Conservation (phyloP, 2,888 invertebrate species). For the Drosophila imparisetae region DNA sequence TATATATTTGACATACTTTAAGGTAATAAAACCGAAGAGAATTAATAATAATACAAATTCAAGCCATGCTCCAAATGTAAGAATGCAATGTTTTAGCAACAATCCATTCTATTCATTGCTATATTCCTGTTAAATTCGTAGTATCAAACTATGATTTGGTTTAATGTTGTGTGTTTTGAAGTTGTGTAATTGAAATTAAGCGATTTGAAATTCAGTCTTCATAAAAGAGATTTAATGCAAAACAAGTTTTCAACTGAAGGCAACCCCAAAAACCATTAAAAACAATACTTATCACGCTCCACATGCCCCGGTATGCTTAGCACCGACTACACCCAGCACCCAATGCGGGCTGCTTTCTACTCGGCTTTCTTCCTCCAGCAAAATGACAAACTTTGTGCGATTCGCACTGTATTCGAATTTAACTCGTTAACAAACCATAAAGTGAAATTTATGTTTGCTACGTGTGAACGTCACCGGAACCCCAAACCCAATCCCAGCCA, state of each 20-base stretch:
- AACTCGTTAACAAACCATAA: constrained; percentile 78
- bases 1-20: neutral
- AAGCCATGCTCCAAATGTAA: no score
- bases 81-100: neutral
- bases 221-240: constrained; percentile 29
- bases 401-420: constrained; percentile 73
- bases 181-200: constrained; percentile 17
- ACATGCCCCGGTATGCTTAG: constrained; percentile 64
- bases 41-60: neutral
- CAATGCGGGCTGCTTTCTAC: neutral
- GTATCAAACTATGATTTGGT: neutral
- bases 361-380: constrained; percentile 48
- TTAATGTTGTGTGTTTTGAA: neutral
- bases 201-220: constrained; percentile 13
- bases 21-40: neutral
- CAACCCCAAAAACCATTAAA: constrained; percentile 60
- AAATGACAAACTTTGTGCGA: constrained; percentile 74
- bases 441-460: constrained; percentile 74
- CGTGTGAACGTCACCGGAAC: constrained; percentile 61
- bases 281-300: constrained; percentile 75
- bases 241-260: constrained; percentile 35
- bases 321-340: neutral
- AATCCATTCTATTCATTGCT: neutral
- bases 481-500: neutral
- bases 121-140: neutral